Evolutionary conservation across 1,140 invertebrate species (phyloP), one percentile per base, ranked within the genome.

Genomic region (Prorops nasuta): DNA sequence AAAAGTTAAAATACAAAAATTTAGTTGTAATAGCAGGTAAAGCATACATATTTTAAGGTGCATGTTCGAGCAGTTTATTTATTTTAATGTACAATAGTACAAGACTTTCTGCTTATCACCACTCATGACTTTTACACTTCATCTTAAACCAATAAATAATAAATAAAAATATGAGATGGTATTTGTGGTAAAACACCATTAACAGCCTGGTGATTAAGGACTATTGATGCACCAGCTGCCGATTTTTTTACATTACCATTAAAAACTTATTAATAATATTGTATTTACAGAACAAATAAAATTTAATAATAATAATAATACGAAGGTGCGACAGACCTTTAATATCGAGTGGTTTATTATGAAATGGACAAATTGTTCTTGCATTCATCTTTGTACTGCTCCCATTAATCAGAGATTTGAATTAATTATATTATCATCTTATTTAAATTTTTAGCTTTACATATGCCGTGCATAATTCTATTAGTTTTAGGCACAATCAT

Each of bases 91-190:
- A 76, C 69, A 76, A 75, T 75, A 70, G 67, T 74, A 74, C 64
- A 72, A 72, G 70, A 62, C 52, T 63, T 60, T 40, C 46, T 59
- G 56, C 56, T 59, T 60, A 60, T 64, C 51, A 56, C 54, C 51
- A 52, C 62, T 66, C 63, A 62, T 66, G 62, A 49, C 39, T 58
- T 60, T 64, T 65, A 56, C 56, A 50, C 60, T 49, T 54, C 31
- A 54, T 53, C 71, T 61, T 59, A 64, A 68, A 58, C 55, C 63
- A 74, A 74, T 72, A 76, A 74, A 74, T 74, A 76, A 72, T 74
- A 73, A 74, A 74, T 76, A 73, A 62, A 67, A 61, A 69, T 72
- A 56, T 71, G 54, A 48, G 45, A 41, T 51, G 40, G 54, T 63
- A 63, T 55, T 49, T 52, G 56, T 44, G 40, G 24, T 56, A 52